Conservation (phyloP, 2,797 vertebrate species). For the Setipinna tenuifilis region DNA sequence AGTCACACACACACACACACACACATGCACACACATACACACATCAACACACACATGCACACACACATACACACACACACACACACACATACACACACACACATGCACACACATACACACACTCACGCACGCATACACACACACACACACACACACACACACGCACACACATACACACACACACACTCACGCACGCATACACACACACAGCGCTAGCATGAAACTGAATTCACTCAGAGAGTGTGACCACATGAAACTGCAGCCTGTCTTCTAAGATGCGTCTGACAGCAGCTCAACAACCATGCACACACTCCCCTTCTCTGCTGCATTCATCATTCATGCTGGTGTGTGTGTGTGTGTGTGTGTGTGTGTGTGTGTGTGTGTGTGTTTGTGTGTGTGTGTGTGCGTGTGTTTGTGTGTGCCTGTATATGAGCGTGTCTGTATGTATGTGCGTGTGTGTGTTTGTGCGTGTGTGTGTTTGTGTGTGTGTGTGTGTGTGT, state of each 20-base stretch:
- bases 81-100: no score
- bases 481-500: neutral
- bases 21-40: neutral
- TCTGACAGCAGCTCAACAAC: neutral
- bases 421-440: neutral
- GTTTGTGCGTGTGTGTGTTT: conserved; percentile 12
- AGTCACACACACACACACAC: neutral
- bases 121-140: neutral
- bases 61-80: no score
- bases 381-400: no score
- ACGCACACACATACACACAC: neutral
- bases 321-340: neutral
- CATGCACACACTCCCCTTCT: no score
- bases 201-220: neutral
- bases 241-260: no score
- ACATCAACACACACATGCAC: neutral
- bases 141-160: neutral
- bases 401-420: no score
- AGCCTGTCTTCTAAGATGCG: no score
- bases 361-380: neutral
- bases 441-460: neutral
- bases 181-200: neutral
- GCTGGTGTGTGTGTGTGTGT: neutral
- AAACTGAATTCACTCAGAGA: no score
- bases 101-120: no score